Evolutionary conservation across 1,140 invertebrate species (phyloP), one percentile per base, ranked within the genome.

Genomic region (Lordiphosa stackelbergi): DNA sequence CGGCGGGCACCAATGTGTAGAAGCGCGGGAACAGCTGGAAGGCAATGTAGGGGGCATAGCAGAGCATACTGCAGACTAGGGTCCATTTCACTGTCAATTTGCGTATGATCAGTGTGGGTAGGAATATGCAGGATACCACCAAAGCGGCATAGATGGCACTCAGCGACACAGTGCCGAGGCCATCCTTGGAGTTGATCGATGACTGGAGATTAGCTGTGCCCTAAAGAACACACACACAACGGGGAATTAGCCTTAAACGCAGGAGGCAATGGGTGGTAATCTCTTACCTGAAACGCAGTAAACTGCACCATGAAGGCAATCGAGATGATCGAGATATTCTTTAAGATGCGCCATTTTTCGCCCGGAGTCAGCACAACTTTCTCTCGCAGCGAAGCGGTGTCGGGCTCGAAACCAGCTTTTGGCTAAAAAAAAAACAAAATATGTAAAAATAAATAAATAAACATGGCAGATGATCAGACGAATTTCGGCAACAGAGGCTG

Each of bases 61-160:
- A 96, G 35, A 96, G 85, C 93, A 98, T 96, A 7, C 95, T 96
- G 9, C 95, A 77, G 53, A 96, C 96, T 10, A 99, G 90, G 0
- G 97, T 98, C 95, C 96, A 97, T 89, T 99, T 99, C 48, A 96
- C 96, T 7, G 96, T 97, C 53, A 99, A 90, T 77, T 93, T 91
- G 78, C 95, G 94, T 74, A 97, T 97, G 31, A 96, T 88, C 87
- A 95, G 93, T 8, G 95, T 96, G 5, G 97, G 96, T 12, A 98
- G 91, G 88, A 98, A 97, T 88, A 97, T 94, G 88, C 95, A 98
- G 10, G 96, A 97, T 0, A 98, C 89, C 12, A 98, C 94, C 28
- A 97, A 90, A 4, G 95, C 93, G 7, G 92, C 95, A 86, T 98
- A 98, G 42, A 97, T 93, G 0, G 95, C 93, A 51, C 94, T 93